Evolutionary conservation across 2,888 invertebrate species (phyloP).

Genomic region (Drosophila dives): DNA sequence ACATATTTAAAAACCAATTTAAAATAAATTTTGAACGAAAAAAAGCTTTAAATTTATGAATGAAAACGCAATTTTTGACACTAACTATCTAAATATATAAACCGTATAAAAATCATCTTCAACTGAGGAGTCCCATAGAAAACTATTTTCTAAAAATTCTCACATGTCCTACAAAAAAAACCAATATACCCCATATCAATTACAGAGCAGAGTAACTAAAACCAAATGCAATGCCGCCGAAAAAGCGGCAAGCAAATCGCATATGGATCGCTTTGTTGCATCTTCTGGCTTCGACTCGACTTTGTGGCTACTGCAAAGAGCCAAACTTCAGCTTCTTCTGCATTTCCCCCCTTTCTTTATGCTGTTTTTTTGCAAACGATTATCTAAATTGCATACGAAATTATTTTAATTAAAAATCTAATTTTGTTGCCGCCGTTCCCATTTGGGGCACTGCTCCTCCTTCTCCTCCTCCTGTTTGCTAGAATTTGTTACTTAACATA

Average conservation of each 20-base stretch:
- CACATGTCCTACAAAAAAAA: rapidly evolving
- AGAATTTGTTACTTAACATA: constrained; percentile 55
- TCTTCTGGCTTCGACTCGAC: constrained; percentile 20
- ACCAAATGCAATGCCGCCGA: constrained; percentile 44
- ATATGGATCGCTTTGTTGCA: constrained; percentile 69
- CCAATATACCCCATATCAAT: neutral
- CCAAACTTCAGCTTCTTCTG: constrained; percentile 16
- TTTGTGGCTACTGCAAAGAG: constrained; percentile 33
- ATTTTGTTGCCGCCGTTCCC: constrained; percentile 76
- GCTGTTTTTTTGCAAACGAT: constrained; percentile 78
- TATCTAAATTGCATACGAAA: constrained; percentile 85
- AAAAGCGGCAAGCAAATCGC: constrained; percentile 79
- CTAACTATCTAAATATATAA: neutral
- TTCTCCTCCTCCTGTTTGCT: constrained; percentile 30
- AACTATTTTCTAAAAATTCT: rapidly evolving
- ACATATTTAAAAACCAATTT: too few relatives aligned
- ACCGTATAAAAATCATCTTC: neutral
- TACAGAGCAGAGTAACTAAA: constrained; percentile 10
- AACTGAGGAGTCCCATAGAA: neutral
- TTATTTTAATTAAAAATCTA: constrained; percentile 85
- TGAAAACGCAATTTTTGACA: neutral
- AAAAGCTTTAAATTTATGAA: neutral
- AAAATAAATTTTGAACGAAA: too few relatives aligned
- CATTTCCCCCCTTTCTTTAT: constrained; percentile 17
- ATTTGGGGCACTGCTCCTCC: neutral